Percentiles rank a stretch among this genome's conserved stretches.
Conservation (phyloP, 2,888 invertebrate genomes). For the Lymantria dispar region DNA sequence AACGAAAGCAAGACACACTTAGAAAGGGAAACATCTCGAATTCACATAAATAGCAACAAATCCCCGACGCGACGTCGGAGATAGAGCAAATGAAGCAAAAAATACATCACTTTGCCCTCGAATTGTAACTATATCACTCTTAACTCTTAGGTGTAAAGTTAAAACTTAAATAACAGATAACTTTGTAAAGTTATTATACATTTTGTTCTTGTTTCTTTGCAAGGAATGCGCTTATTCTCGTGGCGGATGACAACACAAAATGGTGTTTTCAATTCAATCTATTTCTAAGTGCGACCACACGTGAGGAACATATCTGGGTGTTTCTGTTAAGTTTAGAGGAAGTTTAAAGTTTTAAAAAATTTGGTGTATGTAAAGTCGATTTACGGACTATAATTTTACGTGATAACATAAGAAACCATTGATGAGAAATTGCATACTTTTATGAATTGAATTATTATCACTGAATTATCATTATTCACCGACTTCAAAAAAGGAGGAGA, state of each 20-base stretch:
- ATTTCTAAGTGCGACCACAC: constrained; percentile 12
- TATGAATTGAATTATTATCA: too few species aligned
- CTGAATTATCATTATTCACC: too few species aligned
- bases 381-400: too few species aligned
- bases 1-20: constrained; percentile 5
- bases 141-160: accelerated
- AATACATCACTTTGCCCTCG: not conserved
- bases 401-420: too few species aligned
- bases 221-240: constrained; percentile 19
- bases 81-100: constrained; percentile 18
- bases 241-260: constrained; percentile 18
- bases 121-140: not conserved
- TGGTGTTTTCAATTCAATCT: constrained; percentile 5
- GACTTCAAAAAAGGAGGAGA: too few species aligned
- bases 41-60: constrained; percentile 20
- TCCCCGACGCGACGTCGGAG: constrained; percentile 8
- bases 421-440: too few species aligned
- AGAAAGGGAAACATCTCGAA: constrained; percentile 6
- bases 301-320: not conserved
- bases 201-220: constrained; percentile 3
- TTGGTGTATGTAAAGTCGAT: too few species aligned
- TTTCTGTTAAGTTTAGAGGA: not conserved
- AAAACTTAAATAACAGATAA: not conserved
- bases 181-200: not conserved
- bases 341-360: too few species aligned